Evolutionary conservation across 1,140 invertebrate genomes (phyloP), one percentile per base, ranked within the genome.

Genomic region (Drosophila chauvacae): DNA sequence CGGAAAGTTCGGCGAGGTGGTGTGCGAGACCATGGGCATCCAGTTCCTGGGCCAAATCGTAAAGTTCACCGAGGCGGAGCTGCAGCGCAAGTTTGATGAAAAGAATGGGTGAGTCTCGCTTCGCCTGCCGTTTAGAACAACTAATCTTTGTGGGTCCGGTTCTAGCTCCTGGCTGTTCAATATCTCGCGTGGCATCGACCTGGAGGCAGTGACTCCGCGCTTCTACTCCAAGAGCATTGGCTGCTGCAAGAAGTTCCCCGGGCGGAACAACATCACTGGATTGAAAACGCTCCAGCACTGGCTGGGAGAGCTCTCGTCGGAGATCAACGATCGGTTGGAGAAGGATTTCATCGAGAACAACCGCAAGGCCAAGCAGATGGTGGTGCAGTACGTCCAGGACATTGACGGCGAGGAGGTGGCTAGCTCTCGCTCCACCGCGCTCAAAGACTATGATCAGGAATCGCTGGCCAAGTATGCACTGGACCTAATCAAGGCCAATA

Each of bases 221-320:
- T 95, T 98, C 69, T 94, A 98, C 53, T 94, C 97, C 2, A 99
- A 99, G 93, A 99, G 97, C 39, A 98, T 99, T 79, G 98, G 97
- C 1, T 98, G 98, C 87, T 98, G 97, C 86, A 99, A 99, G 93
- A 97, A 97, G 80, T 99, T 99, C 93, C 95, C 95, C 14, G 98
- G 98, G 0, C 96, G 95, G 92, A 95, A 95, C 70, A 95, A 95
- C n/a, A 94, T 99, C 18, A 93, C 93, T 6, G 95, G 95, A 3
- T 92, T 95, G 63, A 95, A 96, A 60, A 95, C 96, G 76, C 95
- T 98, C 51, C 93, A 94, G 45, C 95, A 96, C 88, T 99, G 98
- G 98, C 92, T 98, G 1, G 93, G 93, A 33, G 96, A 98, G 90
- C 93, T 99, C 7, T 93, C 96, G 0, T 94, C 94, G 39, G 98